Conservation (phyloP, 1,140 invertebrate genomes). For the Pentalonia nigronervosa region DNA sequence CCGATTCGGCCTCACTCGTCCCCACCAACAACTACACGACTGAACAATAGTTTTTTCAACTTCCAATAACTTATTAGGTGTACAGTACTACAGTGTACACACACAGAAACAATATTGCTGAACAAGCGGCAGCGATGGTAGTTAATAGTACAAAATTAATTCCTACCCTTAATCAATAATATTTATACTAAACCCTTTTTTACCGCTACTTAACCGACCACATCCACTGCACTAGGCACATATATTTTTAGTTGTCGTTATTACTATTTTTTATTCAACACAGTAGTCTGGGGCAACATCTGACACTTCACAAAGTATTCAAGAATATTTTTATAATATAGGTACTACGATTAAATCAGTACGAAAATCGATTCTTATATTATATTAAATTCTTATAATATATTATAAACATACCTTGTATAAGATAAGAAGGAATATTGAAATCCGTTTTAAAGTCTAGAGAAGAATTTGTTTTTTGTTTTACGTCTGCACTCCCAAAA, state of each 20-base stretch:
- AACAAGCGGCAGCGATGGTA: neutral
- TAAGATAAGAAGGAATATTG: neutral
- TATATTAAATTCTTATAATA: neutral
- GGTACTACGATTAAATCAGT: neutral
- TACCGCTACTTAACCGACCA: neutral
- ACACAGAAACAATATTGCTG: neutral
- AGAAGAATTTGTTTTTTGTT: neutral
- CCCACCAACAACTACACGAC: neutral
- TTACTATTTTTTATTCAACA: neutral
- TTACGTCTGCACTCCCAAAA: too few species aligned
- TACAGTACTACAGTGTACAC: neutral
- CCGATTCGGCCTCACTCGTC: neutral
- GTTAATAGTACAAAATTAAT: neutral
- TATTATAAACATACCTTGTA: too few species aligned
- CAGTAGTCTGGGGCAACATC: neutral
- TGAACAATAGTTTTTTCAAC: neutral
- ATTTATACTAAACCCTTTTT: neutral
- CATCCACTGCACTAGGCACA: neutral
- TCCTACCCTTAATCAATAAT: conserved; percentile 22
- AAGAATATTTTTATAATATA: neutral
- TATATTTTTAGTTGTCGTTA: neutral
- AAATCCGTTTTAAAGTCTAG: neutral
- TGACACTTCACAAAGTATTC: neutral
- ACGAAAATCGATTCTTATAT: neutral
- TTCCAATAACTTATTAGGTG: neutral